Percentiles rank a stretch among this genome's conserved stretches.
These are phyloP conservation scores for Eolophus roseicapilla DNA, from an alignment of 2,113 vertebrate species.

Conservation along the genomic window DNA sequence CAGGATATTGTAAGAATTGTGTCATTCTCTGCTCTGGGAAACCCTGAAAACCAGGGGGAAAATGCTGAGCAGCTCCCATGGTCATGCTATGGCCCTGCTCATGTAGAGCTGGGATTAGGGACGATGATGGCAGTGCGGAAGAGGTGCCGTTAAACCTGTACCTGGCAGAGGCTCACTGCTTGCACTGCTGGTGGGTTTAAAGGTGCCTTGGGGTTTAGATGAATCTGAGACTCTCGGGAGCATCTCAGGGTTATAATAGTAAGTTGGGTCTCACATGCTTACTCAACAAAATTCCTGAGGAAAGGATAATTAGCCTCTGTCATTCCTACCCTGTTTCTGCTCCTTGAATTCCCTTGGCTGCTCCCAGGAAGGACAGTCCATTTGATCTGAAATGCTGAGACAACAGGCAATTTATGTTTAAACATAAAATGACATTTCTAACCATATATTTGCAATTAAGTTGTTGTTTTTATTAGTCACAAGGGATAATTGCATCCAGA, in stretches of 20 bases:
- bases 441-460: slow-evolving; percentile 60
- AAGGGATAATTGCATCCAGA: slow-evolving; percentile 70
- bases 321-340: neutral
- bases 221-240: neutral
- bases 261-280: neutral
- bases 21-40: neutral
- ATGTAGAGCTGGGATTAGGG: neutral
- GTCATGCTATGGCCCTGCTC: neutral
- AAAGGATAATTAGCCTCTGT: neutral
- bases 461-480: slow-evolving; percentile 66
- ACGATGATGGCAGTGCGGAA: accelerated
- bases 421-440: slow-evolving; percentile 55
- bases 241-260: neutral
- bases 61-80: neutral
- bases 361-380: neutral
- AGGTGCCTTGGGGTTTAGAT: neutral
- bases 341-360: neutral
- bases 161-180: neutral
- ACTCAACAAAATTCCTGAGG: neutral
- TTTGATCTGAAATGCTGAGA: slow-evolving; percentile 36
- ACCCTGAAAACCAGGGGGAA: neutral
- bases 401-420: slow-evolving; percentile 36
- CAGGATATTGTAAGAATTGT: neutral
- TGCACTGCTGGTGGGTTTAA: neutral
- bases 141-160: neutral